Evolutionary conservation across 1,140 invertebrate species (phyloP).

Genomic region (Semibalanus balanoides): DNA sequence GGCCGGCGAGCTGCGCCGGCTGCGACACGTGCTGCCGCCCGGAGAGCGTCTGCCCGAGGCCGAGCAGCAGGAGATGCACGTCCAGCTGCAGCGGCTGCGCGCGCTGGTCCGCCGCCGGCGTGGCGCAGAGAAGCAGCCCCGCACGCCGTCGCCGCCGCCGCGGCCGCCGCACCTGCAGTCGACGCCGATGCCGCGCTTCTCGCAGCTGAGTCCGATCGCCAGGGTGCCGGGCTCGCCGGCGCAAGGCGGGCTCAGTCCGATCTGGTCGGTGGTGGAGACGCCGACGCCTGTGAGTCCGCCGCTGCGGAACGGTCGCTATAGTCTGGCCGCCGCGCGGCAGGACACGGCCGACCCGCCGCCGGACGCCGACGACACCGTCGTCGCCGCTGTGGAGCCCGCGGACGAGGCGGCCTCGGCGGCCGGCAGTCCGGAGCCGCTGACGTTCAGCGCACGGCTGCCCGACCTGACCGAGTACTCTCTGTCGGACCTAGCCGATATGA

Average conservation of each 20-base stretch:
- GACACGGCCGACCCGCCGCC: no score
- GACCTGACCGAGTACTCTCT: background rate
- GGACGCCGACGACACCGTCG: no score
- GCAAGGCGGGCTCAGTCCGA: background rate
- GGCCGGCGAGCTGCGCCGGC: constrained; percentile 76
- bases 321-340: no score
- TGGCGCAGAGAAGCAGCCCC: background rate
- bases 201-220: background rate
- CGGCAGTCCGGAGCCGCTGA: background rate
- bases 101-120: constrained; percentile 54
- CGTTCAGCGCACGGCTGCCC: background rate
- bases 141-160: background rate
- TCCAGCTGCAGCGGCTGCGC: constrained; percentile 83
- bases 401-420: no score
- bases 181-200: background rate
- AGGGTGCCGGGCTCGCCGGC: background rate
- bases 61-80: constrained; percentile 57
- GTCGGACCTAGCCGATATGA: background rate
- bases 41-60: constrained; percentile 89
- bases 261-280: no score
- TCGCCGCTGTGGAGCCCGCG: no score
- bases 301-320: background rate
- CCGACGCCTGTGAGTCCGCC: background rate
- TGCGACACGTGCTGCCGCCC: constrained; percentile 96
- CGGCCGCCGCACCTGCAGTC: background rate